phyloP scores from a whole-genome alignment of 2,113 vertebrate species.

The Polypterus bichir region DNA sequence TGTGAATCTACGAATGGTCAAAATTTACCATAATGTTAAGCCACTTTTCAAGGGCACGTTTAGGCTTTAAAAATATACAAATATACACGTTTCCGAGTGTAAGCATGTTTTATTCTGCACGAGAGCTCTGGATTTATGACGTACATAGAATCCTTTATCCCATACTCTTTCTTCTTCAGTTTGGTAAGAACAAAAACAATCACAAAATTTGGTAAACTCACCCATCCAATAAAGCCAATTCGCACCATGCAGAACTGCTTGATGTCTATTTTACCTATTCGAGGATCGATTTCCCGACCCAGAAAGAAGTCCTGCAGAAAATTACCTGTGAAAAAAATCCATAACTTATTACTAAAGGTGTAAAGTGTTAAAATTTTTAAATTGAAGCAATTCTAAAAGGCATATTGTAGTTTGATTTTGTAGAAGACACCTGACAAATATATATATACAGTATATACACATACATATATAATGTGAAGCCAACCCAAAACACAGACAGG shows the following conservation, averaged over 20 bases:
- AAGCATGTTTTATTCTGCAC: too few species aligned
- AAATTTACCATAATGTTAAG: too few species aligned
- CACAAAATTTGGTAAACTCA: conserved; percentile 11
- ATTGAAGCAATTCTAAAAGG: not conserved
- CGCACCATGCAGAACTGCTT: conserved; percentile 29
- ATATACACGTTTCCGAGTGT: too few species aligned
- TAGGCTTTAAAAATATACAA: too few species aligned
- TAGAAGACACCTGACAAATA: too few species aligned
- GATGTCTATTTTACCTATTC: conserved; percentile 21
- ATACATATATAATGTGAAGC: not conserved
- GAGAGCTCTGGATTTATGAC: too few species aligned
- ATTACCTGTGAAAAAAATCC: conserved; percentile 2
- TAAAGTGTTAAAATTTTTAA: not conserved
- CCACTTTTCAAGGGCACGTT: too few species aligned
- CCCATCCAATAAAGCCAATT: conserved; percentile 31
- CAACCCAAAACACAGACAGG: too few species aligned
- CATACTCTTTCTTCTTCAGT: not conserved
- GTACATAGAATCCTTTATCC: not conserved
- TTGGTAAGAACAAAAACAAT: not conserved
- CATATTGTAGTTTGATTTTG: not conserved
- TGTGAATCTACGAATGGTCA: too few species aligned
- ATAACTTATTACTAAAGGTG: not conserved
- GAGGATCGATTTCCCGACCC: conserved; percentile 22
- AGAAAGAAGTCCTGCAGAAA: conserved; percentile 21
- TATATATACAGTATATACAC: too few species aligned